phyloP scores from a whole-genome alignment of 30 jellyfish, hydroid and myxozoan genomes.

The Aurelia sp. region DNA sequence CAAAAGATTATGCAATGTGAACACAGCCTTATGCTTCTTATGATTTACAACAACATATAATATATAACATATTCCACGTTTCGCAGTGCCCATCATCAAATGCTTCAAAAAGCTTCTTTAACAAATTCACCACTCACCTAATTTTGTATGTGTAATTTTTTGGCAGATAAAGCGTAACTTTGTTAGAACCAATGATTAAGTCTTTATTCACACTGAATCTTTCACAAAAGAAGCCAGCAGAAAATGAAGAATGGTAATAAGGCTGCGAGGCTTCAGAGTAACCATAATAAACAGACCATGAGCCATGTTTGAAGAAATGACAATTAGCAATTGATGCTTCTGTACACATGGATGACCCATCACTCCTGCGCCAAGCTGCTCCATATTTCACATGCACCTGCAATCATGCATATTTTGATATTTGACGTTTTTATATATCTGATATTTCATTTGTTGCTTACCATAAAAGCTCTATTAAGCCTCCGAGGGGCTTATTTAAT shows the following conservation, averaged over 20 bases:
- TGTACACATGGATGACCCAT: conserved; percentile 35
- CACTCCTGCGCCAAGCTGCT: conserved; percentile 53
- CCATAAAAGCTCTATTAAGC: no score
- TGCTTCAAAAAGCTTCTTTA: no score
- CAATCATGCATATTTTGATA: no score
- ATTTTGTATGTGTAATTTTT: conserved; percentile 21
- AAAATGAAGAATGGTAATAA: background rate
- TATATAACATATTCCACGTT: no score
- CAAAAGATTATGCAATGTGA: no score
- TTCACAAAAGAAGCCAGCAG: conserved; percentile 57
- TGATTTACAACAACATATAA: no score
- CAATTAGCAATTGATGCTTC: conserved; percentile 33
- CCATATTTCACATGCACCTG: conserved; percentile 44
- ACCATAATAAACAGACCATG: conserved; percentile 21
- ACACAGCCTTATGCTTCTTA: no score
- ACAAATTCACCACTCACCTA: conserved; percentile 1
- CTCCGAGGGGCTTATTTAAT: no score
- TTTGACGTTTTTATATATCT: no score
- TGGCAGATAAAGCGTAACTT: conserved; percentile 28
- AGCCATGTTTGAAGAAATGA: conserved; percentile 49
- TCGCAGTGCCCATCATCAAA: no score
- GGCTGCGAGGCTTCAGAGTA: background rate
- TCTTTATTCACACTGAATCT: conserved; percentile 30
- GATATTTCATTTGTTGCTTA: no score
- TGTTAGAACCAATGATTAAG: conserved; percentile 43